These are phyloP conservation scores for Eumacrocentrus americanus DNA, from an alignment of 2,888 invertebrate species.

Conservation along the genomic window DNA sequence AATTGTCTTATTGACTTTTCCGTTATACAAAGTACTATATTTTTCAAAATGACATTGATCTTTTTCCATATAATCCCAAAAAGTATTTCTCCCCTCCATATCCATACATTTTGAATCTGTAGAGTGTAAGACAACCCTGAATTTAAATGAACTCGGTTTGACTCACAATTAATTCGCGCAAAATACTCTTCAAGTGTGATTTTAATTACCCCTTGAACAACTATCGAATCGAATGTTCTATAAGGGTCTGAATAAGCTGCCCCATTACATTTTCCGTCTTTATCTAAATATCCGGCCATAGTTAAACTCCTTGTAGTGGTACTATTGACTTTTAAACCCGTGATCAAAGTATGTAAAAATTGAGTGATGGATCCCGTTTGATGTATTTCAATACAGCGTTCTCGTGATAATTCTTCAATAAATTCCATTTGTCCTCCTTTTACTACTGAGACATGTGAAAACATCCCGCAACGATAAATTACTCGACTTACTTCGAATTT, in stretches of 20 bases:
- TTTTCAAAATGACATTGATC: slow-evolving; percentile 19
- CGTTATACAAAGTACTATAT: slow-evolving; percentile 26
- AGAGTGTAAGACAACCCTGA: slow-evolving; percentile 9
- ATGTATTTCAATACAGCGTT: slow-evolving; percentile 18
- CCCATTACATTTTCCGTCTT: slow-evolving; percentile 16
- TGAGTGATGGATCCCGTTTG: background rate
- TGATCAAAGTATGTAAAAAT: slow-evolving; percentile 14
- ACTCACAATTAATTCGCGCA: slow-evolving; percentile 13
- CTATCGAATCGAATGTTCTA: slow-evolving; percentile 22
- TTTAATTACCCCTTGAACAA: slow-evolving; percentile 15
- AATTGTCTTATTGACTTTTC: slow-evolving; percentile 21
- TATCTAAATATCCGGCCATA: slow-evolving; percentile 6
- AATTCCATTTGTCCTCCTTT: slow-evolving; percentile 17
- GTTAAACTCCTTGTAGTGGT: slow-evolving; percentile 12
- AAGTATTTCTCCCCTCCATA: slow-evolving; percentile 13
- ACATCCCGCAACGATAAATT: slow-evolving; percentile 22
- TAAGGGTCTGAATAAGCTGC: slow-evolving; percentile 22
- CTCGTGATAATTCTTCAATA: background rate
- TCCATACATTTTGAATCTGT: slow-evolving; percentile 13
- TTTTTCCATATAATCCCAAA: slow-evolving; percentile 14
- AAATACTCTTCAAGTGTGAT: slow-evolving; percentile 11
- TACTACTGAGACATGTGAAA: slow-evolving; percentile 23
- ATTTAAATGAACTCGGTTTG: slow-evolving; percentile 14
- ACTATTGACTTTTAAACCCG: slow-evolving; percentile 6
- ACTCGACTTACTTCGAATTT: slow-evolving; percentile 20